Evolutionary conservation across 2,888 invertebrate species (phyloP), one percentile per base, ranked within the genome.

Genomic region (Trachelus iudaicus): DNA sequence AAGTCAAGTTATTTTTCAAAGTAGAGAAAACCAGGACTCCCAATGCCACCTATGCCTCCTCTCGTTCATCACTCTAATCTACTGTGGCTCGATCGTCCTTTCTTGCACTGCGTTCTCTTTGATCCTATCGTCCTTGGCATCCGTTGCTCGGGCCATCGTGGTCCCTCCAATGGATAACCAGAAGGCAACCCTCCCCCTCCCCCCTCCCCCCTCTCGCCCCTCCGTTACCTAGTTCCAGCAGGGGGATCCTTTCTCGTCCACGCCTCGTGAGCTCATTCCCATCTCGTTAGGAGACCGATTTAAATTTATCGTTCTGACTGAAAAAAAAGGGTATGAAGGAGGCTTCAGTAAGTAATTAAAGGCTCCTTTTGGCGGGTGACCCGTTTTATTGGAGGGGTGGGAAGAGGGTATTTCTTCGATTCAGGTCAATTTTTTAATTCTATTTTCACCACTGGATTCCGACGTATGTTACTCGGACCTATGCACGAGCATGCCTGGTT

Each of bases 31-130:
- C 23, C 56, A 56, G 56, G 56, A 23, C 56, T 6, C 23, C 15
- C 23, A 9, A 56, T 23, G 23, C 23, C 23, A 23, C 56, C 56
- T 23, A 23, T 56, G 56, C 23, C 56, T 56, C 23, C 15, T 56
- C 23, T 34, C 71, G 33, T 71, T 71, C 71, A 34, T 71, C 71
- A 71, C 71, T 71, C 71, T 71, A 34, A 71, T 34, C 71, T 34
- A 71, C 31, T 0, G 30, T 23, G 31, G 31, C 71, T 31, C 2
- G 31, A 71, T 71, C 71, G 33, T 71, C 31, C 56, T 23, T 71
- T 31, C 71, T 71, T 71, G 31, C 31, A 31, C 11, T 56, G 23
- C 56, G 23, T 56, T 15, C 56, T 56, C 56, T 56, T 56, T 56
- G 56, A 56, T 56, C 56, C 56, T 9, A 15, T 56, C 15, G 9